These are phyloP conservation scores for Plemyria rubiginata DNA, from an alignment of 2,888 invertebrate species.

Conservation along the genomic window DNA sequence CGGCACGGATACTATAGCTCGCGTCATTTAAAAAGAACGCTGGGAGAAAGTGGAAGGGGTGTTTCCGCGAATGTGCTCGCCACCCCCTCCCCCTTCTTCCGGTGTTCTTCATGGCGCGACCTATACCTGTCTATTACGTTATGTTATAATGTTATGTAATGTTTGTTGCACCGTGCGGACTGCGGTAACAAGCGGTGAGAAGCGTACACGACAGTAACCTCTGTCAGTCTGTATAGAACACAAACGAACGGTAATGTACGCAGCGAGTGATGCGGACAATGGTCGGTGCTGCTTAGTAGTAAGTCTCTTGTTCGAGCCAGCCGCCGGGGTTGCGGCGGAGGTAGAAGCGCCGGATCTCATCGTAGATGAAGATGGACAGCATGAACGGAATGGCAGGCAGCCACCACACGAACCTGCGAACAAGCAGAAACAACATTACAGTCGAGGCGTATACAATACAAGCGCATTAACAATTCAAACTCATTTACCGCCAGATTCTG, in stretches of 20 bases:
- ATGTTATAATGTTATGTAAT: background rate
- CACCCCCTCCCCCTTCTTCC: too few species aligned
- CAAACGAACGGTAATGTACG: constrained; percentile 75
- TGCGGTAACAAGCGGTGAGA: constrained; percentile 78
- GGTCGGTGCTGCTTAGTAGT: constrained; percentile 90
- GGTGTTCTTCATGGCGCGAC: too few species aligned
- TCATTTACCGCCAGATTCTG: too few species aligned
- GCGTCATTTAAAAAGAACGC: too few species aligned
- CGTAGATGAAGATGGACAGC: constrained; percentile 99
- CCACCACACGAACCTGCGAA: constrained; percentile 98
- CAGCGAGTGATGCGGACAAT: constrained; percentile 73
- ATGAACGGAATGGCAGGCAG: constrained; percentile 99
- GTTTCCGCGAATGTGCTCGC: too few species aligned
- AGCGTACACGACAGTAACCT: constrained; percentile 78
- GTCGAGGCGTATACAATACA: background rate
- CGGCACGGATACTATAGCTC: background rate
- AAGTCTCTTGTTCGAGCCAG: constrained; percentile 99
- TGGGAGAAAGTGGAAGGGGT: too few species aligned
- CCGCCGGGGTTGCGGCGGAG: constrained; percentile 99
- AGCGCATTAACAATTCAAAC: too few species aligned
- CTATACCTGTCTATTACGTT: too few species aligned
- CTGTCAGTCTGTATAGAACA: constrained; percentile 77
- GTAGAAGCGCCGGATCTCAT: constrained; percentile 98
- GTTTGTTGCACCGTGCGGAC: constrained; percentile 45
- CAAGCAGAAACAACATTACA: background rate